These are phyloP conservation scores for Lithophane ornitopus DNA, from an alignment of 2,888 invertebrate species.

Conservation along the genomic window DNA sequence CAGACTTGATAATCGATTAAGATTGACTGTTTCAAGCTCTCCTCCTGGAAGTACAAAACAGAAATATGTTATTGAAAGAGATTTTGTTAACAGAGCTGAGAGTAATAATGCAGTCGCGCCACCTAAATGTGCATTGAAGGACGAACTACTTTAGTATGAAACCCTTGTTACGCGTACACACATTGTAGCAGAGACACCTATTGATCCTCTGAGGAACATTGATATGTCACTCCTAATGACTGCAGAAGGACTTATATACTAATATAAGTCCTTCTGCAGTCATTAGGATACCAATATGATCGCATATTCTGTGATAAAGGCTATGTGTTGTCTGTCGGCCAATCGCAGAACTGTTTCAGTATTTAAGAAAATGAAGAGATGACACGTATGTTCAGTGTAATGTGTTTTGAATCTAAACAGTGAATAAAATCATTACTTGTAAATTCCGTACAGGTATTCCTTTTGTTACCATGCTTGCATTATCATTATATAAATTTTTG, in stretches of 20 bases:
- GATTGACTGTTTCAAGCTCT: constrained; percentile 62
- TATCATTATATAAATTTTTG: constrained; percentile 24
- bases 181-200: background rate
- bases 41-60: constrained; percentile 66
- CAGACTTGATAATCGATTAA: constrained; percentile 76
- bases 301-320: background rate
- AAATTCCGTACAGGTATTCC: background rate
- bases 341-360: background rate
- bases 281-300: background rate
- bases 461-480: constrained; percentile 1
- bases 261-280: too few species aligned
- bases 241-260: background rate
- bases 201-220: background rate
- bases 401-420: background rate
- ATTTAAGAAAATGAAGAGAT: background rate
- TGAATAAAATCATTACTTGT: background rate
- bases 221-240: background rate
- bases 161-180: background rate
- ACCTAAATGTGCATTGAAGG: background rate
- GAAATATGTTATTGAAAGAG: background rate
- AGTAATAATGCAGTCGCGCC: background rate
- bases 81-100: background rate
- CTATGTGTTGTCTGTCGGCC: background rate
- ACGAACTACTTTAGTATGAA: background rate
- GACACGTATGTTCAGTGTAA: background rate